Evolutionary conservation across 2,113 vertebrate species (phyloP).

Genomic region (Sisor rabdophorus): DNA sequence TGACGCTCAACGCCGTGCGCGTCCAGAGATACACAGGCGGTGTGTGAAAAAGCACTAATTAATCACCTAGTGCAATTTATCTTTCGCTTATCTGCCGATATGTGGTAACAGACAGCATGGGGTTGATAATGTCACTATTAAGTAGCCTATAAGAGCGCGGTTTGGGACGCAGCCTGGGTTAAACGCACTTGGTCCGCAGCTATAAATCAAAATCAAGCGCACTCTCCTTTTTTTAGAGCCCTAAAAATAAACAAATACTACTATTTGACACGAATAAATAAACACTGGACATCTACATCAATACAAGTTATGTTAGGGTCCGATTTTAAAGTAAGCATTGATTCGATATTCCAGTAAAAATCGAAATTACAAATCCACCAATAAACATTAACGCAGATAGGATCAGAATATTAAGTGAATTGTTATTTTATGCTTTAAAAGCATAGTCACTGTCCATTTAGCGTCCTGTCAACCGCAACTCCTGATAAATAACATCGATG

Average conservation of each 20-base stretch:
- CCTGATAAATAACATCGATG: background rate
- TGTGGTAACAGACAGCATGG: background rate
- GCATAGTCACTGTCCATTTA: background rate
- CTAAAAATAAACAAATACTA: background rate
- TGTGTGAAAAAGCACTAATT: background rate
- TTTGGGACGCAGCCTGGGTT: slow-evolving; percentile 12
- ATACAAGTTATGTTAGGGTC: background rate
- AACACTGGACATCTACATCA: background rate
- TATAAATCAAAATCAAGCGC: background rate
- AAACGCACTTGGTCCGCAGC: background rate
- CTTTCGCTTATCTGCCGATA: background rate
- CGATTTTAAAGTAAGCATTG: background rate
- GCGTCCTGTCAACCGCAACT: background rate
- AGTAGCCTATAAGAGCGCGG: background rate
- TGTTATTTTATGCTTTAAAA: background rate
- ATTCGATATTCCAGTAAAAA: background rate
- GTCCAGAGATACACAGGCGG: background rate
- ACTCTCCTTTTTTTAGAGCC: background rate
- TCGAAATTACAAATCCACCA: background rate
- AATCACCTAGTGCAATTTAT: background rate
- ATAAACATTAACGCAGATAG: background rate
- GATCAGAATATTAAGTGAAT: background rate
- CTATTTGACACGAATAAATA: background rate
- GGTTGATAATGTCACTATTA: background rate
- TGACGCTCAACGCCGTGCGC: background rate